phyloP scores from a whole-genome alignment of 1,140 invertebrate genomes.

The Drosophila truncata region DNA sequence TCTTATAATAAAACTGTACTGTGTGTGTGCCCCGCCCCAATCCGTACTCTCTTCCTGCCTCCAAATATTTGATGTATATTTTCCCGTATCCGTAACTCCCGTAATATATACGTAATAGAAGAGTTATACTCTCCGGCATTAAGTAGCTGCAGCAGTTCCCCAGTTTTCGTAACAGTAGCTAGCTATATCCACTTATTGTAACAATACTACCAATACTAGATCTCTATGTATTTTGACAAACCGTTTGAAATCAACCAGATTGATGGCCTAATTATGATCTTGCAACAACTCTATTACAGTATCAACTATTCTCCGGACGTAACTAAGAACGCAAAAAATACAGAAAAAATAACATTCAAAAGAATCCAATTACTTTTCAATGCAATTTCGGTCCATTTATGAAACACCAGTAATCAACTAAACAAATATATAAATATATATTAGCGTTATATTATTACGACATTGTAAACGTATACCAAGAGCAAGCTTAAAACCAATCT shows the following conservation, averaged over 20 bases:
- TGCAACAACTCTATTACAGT: slow-evolving; percentile 83
- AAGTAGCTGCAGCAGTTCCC: slow-evolving; percentile 37
- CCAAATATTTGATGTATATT: slow-evolving; percentile 40
- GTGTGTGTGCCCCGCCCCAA: slow-evolving; percentile 22
- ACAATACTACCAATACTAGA: slow-evolving; percentile 31
- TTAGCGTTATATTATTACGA: slow-evolving; percentile 61
- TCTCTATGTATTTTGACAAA: slow-evolving; percentile 60
- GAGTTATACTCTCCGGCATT: slow-evolving; percentile 20
- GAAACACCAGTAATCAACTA: slow-evolving; percentile 73
- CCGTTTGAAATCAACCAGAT: slow-evolving; percentile 62
- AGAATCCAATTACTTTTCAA: slow-evolving; percentile 71
- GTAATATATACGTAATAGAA: slow-evolving; percentile 40
- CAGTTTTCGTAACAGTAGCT: slow-evolving; percentile 51
- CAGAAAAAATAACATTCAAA: slow-evolving; percentile 34
- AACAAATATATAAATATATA: slow-evolving; percentile 29
- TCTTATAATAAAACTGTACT: slow-evolving; percentile 17
- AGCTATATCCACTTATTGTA: slow-evolving; percentile 33
- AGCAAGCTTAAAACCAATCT: slow-evolving; percentile 54
- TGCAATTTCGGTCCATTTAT: slow-evolving; percentile 80
- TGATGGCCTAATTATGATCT: slow-evolving; percentile 77
- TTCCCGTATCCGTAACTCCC: slow-evolving; percentile 34
- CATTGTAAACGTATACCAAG: slow-evolving; percentile 69
- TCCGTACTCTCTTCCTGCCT: slow-evolving; percentile 6
- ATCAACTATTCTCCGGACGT: slow-evolving; percentile 83
- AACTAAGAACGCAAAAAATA: slow-evolving; percentile 62